Base-by-base conservation (phyloP, 2,113 vertebrate genomes). In the Anhinga anhinga region DNA sequence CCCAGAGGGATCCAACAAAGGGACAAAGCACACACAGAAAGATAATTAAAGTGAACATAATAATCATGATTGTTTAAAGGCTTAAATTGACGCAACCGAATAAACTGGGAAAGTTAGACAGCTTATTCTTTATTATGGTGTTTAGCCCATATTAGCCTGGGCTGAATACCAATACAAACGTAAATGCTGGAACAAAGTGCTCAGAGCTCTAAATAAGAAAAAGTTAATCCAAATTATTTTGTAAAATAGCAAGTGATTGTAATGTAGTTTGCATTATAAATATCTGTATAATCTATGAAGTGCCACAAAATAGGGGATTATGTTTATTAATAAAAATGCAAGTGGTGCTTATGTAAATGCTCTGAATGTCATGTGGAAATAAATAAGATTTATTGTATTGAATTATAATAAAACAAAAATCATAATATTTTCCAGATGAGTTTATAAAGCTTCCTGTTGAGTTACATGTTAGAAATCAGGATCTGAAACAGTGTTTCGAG, bases 141-240 rank as follows among this genome's bases (percentile, higher is more conserved):
- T 95, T 97, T 85, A 91, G 85, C 70, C 45, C 10, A 1, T 82
- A 82, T 87, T 95, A 95, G 78, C 78, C 74, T 94, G 71, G 91
- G 89, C 87, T 91, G 86, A 81, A 86, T 67, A 95, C 63, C 79
- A 86, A 71, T 32, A 67, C 62, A 94, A 94, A 87, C 52, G 74
- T 80, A 85, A 95, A 90, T 0, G 2, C n/a, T 93, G 82, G 67
- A 87, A 88, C 55, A 88, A 96, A 96, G 82, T 0, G 3, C 3
- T 58, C 36, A 55, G 65, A 72, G 44, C 32, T 85, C 49, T 90
- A 82, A 62, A 49, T 66, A 80, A 59, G 58, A 63, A 93, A 80
- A 81, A 65, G 70, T 76, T 97, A 95, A 94, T 88, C 42, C 67
- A 96, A 95, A 87, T 83, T 81, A 32, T 91, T 95, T 88, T 59